Conservation (phyloP, 1,140 invertebrate species). For the Drosophila busckii region DNA sequence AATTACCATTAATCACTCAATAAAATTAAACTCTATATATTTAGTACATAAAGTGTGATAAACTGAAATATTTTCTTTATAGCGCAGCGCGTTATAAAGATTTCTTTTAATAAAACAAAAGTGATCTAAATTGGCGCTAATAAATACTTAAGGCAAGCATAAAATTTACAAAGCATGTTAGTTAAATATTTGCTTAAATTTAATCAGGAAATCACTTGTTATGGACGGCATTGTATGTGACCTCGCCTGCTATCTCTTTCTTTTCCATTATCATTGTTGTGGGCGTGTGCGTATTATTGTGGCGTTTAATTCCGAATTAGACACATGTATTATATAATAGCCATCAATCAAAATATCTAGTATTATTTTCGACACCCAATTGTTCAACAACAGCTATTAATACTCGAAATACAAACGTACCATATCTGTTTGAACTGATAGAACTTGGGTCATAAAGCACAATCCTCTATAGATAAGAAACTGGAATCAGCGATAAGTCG, state of each 20-base stretch:
- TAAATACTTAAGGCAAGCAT: slow-evolving; percentile 53
- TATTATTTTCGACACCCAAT: too few species aligned
- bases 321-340: slow-evolving; percentile 21
- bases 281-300: slow-evolving; percentile 8
- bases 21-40: too few species aligned
- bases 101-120: slow-evolving; percentile 64
- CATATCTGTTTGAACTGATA: slow-evolving; percentile 50
- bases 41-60: slow-evolving; percentile 11
- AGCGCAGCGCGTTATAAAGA: slow-evolving; percentile 55
- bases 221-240: too few species aligned
- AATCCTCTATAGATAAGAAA: slow-evolving; percentile 44
- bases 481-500: slow-evolving; percentile 8
- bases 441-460: slow-evolving; percentile 48
- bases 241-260: too few species aligned
- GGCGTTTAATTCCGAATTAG: slow-evolving; percentile 14
- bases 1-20: too few species aligned
- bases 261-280: neutral
- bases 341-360: slow-evolving; percentile 53
- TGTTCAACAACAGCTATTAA: slow-evolving; percentile 31
- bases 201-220: slow-evolving; percentile 72
- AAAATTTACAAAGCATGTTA: neutral
- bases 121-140: slow-evolving; percentile 58
- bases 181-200: slow-evolving; percentile 50
- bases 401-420: slow-evolving; percentile 20
- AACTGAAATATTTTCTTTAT: slow-evolving; percentile 25